Base-by-base conservation (phyloP, 37 sponge, comb jelly and placozoan species). In the Hexactinellida sp. region DNA sequence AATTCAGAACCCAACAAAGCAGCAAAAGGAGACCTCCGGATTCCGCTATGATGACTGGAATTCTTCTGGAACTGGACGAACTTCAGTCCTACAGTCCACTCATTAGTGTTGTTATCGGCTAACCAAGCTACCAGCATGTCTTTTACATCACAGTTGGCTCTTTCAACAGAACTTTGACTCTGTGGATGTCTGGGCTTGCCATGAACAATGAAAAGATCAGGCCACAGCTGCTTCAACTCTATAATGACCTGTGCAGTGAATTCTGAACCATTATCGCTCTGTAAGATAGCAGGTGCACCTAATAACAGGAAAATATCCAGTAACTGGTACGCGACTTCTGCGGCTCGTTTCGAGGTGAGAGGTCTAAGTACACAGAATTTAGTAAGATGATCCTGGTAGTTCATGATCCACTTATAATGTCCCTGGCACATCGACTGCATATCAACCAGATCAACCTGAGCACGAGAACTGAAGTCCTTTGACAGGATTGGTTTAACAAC, bases 381-480 rank as follows among this genome's bases (percentile, higher is more conserved):
- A 21, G 25, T 63, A 21, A 63, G 5, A 23, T 63, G 76, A 23
- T 63, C 76, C 13, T 63, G 76, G 13, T 63, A 32, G 13, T 21
- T 23, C 76, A 63, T 63, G 30, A 63, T 63, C 76, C 76, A 63
- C 19, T 23, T 7, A 63, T 32, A 63, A 3, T 7, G 13, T 32
- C 76, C 76, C 13, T 63, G 3, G 76, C 76, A 63, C 76, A 63
- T 63, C 1, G 76, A 63, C 76, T 63, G 76, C n/a, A n/a, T n/a
- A n/a, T n/a, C n/a, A n/a, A n/a, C n/a, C n/a, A n/a, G n/a, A n/a
- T n/a, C n/a, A n/a, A n/a, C n/a, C n/a, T n/a, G n/a, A n/a, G n/a
- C n/a, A n/a, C n/a, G n/a, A n/a, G n/a, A n/a, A n/a, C n/a, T n/a
- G n/a, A n/a, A n/a, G n/a, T n/a, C n/a, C n/a, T n/a, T n/a, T n/a